Evolutionary conservation across 2,113 vertebrate species (phyloP).

Genomic region (Typhlomys cinereus): DNA sequence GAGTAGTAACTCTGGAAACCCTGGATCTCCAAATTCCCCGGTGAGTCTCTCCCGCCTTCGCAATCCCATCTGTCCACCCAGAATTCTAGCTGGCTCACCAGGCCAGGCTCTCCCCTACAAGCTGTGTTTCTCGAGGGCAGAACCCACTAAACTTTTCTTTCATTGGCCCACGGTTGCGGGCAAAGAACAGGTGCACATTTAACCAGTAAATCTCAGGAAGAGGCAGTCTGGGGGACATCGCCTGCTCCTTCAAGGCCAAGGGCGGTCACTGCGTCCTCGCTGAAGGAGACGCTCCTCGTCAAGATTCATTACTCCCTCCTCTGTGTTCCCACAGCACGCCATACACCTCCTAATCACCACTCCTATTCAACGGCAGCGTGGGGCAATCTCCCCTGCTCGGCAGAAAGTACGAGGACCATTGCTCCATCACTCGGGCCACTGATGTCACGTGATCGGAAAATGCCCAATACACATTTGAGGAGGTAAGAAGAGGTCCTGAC

Average conservation of each 20-base stretch:
- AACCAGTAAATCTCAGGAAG: neutral
- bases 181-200: neutral
- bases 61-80: constrained; percentile 39
- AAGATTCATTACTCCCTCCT: neutral
- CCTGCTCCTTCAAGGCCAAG: constrained; percentile 11
- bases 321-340: neutral
- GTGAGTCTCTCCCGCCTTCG: neutral
- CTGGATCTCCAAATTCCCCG: neutral
- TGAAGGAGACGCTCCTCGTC: neutral
- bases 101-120: constrained; percentile 15
- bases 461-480: neutral
- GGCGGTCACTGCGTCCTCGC: neutral
- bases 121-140: constrained; percentile 41
- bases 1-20: neutral
- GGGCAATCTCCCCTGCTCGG: neutral
- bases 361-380: neutral
- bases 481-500: neutral
- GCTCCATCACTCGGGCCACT: neutral
- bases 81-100: neutral
- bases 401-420: neutral
- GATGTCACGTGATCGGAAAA: neutral
- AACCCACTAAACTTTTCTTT: neutral
- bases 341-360: neutral
- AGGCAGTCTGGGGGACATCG: neutral
- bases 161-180: neutral